Percentiles rank a stretch among this genome's conserved stretches.
Conservation (phyloP, 2,888 invertebrate genomes). For the Ormia ochracea region DNA sequence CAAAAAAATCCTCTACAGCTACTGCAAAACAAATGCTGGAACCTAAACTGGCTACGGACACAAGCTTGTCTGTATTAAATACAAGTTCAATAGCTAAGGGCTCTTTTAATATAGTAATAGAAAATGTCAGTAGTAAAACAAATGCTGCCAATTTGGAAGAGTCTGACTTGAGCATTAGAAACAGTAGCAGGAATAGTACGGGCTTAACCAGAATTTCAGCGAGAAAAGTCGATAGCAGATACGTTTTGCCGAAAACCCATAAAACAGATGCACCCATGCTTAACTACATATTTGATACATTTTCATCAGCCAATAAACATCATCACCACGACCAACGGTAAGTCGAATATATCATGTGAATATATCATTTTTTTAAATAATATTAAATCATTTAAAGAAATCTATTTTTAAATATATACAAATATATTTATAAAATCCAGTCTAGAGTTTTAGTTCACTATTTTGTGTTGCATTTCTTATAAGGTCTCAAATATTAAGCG, state of each 20-base stretch:
- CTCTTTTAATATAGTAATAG: constrained; percentile 18
- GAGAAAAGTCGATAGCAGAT: constrained; percentile 72
- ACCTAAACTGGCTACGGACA: constrained; percentile 25
- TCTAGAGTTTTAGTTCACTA: too few species aligned
- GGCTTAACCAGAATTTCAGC: constrained; percentile 65
- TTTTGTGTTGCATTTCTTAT: too few species aligned
- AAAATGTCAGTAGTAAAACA: constrained; percentile 38
- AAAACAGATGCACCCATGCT: constrained; percentile 84
- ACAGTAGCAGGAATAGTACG: constrained; percentile 33
- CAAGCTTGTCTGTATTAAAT: constrained; percentile 37
- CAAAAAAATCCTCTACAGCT: constrained; percentile 11
- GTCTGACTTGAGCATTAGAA: constrained; percentile 36
- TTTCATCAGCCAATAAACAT: constrained; percentile 83
- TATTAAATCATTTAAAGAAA: too few species aligned
- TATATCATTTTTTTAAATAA: background rate
- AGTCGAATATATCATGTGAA: background rate
- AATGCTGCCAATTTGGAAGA: constrained; percentile 10
- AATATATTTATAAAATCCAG: too few species aligned
- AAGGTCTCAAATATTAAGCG: too few species aligned
- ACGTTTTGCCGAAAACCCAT: constrained; percentile 77
- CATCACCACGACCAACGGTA: constrained; percentile 83
- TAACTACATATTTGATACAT: constrained; percentile 85
- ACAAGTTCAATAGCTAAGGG: constrained; percentile 48
- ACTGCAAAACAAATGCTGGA: constrained; percentile 4
- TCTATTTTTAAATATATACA: too few species aligned